Evolutionary conservation across 2,797 vertebrate genomes (phyloP).

Genomic region (Sebastes kiyomatsui): DNA sequence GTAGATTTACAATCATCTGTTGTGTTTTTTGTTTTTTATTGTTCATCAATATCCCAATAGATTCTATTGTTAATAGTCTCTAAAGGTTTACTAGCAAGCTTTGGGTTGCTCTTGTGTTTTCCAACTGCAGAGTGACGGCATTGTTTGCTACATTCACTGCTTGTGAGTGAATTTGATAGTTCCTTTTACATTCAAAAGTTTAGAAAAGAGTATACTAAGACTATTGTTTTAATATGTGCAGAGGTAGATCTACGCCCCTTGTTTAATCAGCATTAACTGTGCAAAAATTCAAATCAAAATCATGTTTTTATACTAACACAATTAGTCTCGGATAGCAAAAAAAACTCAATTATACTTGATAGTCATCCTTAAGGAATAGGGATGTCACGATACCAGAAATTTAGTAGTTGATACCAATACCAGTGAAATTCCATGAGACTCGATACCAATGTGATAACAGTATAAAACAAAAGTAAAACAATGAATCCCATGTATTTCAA

Average conservation of each 20-base stretch:
- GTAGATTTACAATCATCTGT: slow-evolving; percentile 32
- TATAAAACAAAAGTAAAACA: no score
- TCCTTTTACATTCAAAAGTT: not conserved
- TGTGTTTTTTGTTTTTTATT: slow-evolving; percentile 1
- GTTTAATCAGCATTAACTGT: not conserved
- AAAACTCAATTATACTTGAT: not conserved
- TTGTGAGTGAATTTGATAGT: not conserved
- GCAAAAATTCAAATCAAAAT: not conserved
- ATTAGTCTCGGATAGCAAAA: not conserved
- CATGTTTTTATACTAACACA: not conserved
- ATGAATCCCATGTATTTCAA: no score
- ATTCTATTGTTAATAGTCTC: slow-evolving; percentile 3
- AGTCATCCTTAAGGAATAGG: no score
- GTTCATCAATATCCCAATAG: not conserved
- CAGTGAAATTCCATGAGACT: no score
- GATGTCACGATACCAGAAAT: no score
- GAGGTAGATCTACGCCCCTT: not conserved
- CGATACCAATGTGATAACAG: no score
- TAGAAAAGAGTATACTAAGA: not conserved
- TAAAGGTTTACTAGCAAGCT: not conserved
- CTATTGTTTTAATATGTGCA: not conserved
- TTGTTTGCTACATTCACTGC: not conserved
- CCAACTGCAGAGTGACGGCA: not conserved
- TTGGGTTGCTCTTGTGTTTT: not conserved
- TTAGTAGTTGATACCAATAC: no score